Percentiles rank a stretch among this genome's conserved stretches.
Conservation (phyloP, 2,797 vertebrate genomes). For the Anolis apletophallus region DNA sequence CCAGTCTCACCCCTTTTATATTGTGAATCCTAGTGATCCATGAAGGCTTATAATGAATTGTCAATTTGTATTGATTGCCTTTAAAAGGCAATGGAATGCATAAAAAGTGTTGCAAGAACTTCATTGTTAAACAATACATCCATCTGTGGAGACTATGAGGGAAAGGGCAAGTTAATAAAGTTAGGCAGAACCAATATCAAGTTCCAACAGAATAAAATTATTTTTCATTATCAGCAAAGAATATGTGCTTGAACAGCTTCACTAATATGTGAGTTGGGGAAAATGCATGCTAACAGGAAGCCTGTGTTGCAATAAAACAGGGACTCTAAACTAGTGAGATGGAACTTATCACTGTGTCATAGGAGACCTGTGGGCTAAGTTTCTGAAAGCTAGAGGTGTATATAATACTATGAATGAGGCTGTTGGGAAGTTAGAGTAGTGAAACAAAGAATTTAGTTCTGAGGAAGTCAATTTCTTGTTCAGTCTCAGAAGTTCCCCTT, state of each 20-base stretch:
- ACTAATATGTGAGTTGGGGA: background rate
- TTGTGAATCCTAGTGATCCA: constrained; percentile 49
- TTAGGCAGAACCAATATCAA: background rate
- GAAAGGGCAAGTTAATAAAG: constrained; percentile 1
- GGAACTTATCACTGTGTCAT: background rate
- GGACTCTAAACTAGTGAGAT: constrained; percentile 4
- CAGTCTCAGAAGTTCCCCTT: background rate
- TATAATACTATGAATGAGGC: background rate
- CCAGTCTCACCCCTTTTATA: background rate
- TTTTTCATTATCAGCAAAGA: constrained; percentile 6
- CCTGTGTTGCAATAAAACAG: background rate
- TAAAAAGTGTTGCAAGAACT: constrained; percentile 35
- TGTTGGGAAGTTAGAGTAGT: background rate
- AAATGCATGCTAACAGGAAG: background rate
- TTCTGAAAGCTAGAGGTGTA: background rate
- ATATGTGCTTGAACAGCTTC: accelerated
- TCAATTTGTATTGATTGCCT: constrained; percentile 63
- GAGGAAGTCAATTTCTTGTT: background rate
- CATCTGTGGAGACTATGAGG: background rate
- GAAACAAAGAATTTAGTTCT: background rate
- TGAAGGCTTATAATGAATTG: constrained; percentile 58
- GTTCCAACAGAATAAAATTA: accelerated
- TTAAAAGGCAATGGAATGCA: constrained; percentile 52
- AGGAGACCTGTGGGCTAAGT: background rate
- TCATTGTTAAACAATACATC: accelerated